Evolutionary conservation across 2,113 vertebrate species (phyloP), one percentile per base, ranked within the genome.

Genomic region (Ophthalmolycus amberensis): DNA sequence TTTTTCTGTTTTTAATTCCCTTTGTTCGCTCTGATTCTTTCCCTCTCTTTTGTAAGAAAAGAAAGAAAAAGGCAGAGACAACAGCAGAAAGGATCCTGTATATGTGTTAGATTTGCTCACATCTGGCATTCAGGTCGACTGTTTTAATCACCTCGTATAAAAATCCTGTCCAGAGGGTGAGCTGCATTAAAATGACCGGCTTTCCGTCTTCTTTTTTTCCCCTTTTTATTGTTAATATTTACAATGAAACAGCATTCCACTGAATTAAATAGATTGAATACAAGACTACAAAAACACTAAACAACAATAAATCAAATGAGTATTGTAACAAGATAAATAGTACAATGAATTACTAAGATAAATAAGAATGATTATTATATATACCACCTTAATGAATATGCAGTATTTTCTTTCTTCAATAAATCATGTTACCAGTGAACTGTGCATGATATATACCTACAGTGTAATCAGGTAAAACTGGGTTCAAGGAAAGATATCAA

Each of bases 61-160:
- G 34, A 34, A 34, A 34, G 34, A 34, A 34, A 90, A 92, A 80
- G 90, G 91, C 84, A 86, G 37, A 86, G 68, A 82, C 60, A 79
- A 84, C 37, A 74, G 25, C 59, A 37, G 75, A 34, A 4, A 71
- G 38, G 62, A 71, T 77, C 27, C 52, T 77, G 79, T 74, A 67
- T 76, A 64, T 81, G 48, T 87, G 81, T 72, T 42, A 1, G 62
- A 66, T 84, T 59, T 82, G 71, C 68, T 75, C 71, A 73, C 65
- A 82, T 82, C 67, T 88, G 65, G 46, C 50, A 40, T 85, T 62
- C 27, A 80, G 74, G 76, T 75, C 62, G 72, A 78, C 16, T 3
- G 8, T 50, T 83, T 78, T 75, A 56, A 75, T 78, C 63, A 50
- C 38, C 25, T 34, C 2, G 1, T 54, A 50, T 66, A 38, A 50